Conservation (phyloP, 2,113 vertebrate species). For the Ia io region DNA sequence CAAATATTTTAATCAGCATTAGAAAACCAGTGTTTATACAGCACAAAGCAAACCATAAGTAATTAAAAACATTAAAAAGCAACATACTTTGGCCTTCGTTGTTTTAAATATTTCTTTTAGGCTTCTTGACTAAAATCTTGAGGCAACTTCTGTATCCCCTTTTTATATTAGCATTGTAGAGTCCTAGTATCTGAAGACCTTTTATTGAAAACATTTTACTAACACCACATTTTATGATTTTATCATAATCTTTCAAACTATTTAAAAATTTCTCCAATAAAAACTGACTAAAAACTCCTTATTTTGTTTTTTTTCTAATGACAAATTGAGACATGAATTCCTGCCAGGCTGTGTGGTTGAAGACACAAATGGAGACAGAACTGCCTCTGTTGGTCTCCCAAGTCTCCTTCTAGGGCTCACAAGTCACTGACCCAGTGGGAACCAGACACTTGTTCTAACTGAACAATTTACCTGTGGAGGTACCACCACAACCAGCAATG, state of each 20-base stretch:
- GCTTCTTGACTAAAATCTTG: neutral
- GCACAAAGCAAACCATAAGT: neutral
- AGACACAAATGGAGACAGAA: too few species aligned
- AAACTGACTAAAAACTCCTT: neutral
- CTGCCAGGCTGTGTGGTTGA: neutral
- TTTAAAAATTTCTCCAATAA: neutral
- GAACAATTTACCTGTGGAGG: neutral
- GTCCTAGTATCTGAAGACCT: neutral
- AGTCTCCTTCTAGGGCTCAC: neutral
- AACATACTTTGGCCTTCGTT: neutral
- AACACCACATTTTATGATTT: neutral
- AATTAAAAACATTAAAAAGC: neutral
- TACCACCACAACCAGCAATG: neutral
- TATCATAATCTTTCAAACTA: neutral
- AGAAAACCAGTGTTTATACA: neutral
- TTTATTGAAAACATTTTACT: neutral
- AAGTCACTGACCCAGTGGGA: neutral
- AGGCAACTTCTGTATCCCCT: neutral
- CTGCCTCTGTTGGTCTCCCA: neutral
- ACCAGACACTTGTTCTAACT: neutral
- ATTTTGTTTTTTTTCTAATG: neutral
- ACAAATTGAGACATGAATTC: neutral
- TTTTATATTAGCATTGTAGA: neutral
- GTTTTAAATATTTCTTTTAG: neutral
- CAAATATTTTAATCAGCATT: conserved; percentile 16